These are phyloP conservation scores for Sebastes taczanowskii DNA, from an alignment of 2,797 vertebrate species.

Conservation along the genomic window DNA sequence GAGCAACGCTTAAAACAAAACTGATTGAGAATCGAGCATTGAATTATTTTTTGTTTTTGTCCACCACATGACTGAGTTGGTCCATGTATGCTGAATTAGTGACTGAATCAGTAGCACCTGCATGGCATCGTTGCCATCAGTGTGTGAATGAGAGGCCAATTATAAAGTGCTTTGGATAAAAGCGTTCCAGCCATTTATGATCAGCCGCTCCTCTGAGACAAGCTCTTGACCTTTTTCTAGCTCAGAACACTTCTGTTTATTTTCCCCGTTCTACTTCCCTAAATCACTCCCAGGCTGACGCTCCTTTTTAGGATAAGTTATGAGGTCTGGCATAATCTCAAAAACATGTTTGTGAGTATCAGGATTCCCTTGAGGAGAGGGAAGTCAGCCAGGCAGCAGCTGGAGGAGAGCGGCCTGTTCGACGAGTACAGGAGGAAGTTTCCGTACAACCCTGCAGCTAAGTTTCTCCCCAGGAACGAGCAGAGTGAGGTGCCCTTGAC, in stretches of 20 bases:
- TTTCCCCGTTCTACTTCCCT: not conserved
- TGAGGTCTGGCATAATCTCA: not conserved
- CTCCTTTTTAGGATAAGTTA: slow-evolving; percentile 41
- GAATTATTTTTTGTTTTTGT: not conserved
- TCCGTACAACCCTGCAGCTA: slow-evolving; percentile 26
- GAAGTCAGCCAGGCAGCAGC: slow-evolving; percentile 33
- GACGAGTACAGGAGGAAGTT: slow-evolving; percentile 31
- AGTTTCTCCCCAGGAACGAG: not conserved
- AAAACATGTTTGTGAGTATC: not conserved
- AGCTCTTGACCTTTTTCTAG: not conserved
- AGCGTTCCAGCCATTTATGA: not conserved
- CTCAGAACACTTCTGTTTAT: not conserved
- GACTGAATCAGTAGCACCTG: not conserved
- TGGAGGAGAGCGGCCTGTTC: slow-evolving; percentile 44
- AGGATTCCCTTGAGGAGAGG: slow-evolving; percentile 53
- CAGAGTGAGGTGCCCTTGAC: slow-evolving; percentile 36
- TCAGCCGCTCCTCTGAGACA: not conserved
- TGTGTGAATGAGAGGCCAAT: not conserved
- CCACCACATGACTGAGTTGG: not conserved
- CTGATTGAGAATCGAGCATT: not conserved
- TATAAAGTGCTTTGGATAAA: not conserved
- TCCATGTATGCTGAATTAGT: not conserved
- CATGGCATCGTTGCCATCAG: not conserved
- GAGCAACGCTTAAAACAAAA: not conserved
- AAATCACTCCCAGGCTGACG: not conserved